A percentile compares a stretch with the other conserved stretches of the same genome.
These are phyloP conservation scores for Sesamia inferens DNA, from an alignment of 2,888 invertebrate genomes.

Conservation along the genomic window DNA sequence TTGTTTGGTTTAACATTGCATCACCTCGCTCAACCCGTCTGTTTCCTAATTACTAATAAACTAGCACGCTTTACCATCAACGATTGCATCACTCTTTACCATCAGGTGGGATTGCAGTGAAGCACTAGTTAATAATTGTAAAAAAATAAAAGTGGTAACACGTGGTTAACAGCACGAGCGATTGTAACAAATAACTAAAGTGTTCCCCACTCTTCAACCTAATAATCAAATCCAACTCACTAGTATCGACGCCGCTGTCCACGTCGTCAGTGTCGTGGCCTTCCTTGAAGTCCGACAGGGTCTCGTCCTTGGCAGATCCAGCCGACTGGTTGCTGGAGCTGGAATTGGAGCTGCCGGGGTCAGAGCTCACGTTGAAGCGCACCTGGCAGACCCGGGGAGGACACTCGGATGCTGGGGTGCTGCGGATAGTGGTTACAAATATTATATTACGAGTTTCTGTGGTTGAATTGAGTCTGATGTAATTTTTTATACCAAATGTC, in stretches of 20 bases:
- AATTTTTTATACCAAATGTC: neutral
- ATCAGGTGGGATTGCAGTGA: too few species aligned
- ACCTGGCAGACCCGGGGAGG: conserved; percentile 70
- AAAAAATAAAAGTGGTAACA: too few species aligned
- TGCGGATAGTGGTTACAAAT: conserved; percentile 41
- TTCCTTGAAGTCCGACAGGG: neutral
- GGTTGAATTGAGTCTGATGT: too few species aligned
- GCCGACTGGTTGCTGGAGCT: conserved; percentile 76
- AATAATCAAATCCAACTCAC: conserved; percentile 39
- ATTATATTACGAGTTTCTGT: too few species aligned
- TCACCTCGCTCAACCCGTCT: too few species aligned
- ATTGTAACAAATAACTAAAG: neutral
- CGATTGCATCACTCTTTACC: too few species aligned
- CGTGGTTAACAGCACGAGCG: too few species aligned
- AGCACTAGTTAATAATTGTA: too few species aligned
- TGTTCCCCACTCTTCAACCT: too few species aligned
- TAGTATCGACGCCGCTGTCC: conserved; percentile 55
- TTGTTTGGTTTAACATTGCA: too few species aligned
- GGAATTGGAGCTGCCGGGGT: conserved; percentile 75
- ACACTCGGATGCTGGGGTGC: conserved; percentile 72
- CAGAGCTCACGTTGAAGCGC: conserved; percentile 76
- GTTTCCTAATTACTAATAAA: too few species aligned
- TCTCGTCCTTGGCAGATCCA: conserved; percentile 58
- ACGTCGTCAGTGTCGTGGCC: conserved; percentile 54
- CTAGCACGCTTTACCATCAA: too few species aligned